Base-by-base conservation (phyloP, 2,888 invertebrate species). In the Linnaemya tessellans region DNA sequence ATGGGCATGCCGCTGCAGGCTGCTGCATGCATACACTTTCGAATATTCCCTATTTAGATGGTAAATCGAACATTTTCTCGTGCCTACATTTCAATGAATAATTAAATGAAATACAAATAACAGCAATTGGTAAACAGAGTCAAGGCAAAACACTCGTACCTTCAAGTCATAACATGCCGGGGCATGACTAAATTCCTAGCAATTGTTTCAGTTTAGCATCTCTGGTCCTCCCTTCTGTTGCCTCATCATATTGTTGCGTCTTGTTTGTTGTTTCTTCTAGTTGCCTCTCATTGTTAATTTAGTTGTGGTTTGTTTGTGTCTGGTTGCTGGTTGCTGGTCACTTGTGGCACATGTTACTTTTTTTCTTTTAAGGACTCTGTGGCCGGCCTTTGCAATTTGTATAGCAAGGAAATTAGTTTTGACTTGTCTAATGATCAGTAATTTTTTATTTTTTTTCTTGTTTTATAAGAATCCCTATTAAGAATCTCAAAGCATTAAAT, bases 371-470 rank as follows among this genome's bases (percentile, higher is more conserved):
- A 74, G 54, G 35, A 64, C 46, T 49, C 11, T 35, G 11, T 38
- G 15, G n/a, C n/a, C 25, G 25, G 22, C n/a, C 25, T 35, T 82
- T 82, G 75, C 80, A 84, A 84, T 87, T 84, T 79, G 74, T 82
- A 25, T 46, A 58, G 60, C n/a, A 80, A 38, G 65, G 58, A 80
- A 74, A 74, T 82, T 80, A 78, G 80, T 84, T 87, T 84, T 84
- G 86, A 83, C 84, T 80, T 74, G 65, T 67, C 46, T 83, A 86
- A 83, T 78, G 80, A 77, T 77, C 56, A 60, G 70, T 79, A 65
- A 82, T 85, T 64, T n/a, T n/a, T n/a, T n/a, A 30, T 30, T 30
- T 30, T 30, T 60, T 67, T 73, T 51, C 62, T 25, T 35, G 58
- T 41, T 58, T 49, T 46, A n/a, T n/a, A n/a, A n/a, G 60, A 49